These are phyloP conservation scores for Enteromius fasciolatus DNA, from an alignment of 2,797 vertebrate genomes.

Conservation along the genomic window DNA sequence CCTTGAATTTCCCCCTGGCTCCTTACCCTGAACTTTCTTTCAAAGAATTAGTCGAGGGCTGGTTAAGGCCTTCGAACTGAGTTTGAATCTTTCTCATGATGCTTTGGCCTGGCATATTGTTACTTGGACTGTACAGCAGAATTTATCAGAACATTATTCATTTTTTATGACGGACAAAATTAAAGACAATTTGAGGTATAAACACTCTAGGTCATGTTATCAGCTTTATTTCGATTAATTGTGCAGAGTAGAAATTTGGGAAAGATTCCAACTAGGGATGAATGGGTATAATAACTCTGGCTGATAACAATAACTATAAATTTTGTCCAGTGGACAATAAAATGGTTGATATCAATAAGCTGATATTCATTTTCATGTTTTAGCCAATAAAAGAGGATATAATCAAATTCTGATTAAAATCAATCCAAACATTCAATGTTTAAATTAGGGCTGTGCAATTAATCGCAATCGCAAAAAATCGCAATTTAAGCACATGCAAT, in stretches of 20 bases:
- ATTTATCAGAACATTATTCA: background rate
- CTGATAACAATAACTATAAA: background rate
- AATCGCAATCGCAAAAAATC: too few relatives aligned
- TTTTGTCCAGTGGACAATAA: too few relatives aligned
- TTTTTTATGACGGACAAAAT: background rate
- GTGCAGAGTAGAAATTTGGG: background rate
- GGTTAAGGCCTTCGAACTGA: slow-evolving; percentile 5
- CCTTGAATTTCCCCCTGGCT: slow-evolving; percentile 63
- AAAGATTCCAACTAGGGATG: background rate
- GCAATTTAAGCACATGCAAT: too few relatives aligned
- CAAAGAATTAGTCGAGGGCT: slow-evolving; percentile 65
- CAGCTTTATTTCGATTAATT: background rate
- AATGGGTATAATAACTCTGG: background rate
- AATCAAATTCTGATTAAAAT: too few relatives aligned
- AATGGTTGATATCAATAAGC: too few relatives aligned
- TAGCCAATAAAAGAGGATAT: too few relatives aligned
- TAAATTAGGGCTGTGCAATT: too few relatives aligned
- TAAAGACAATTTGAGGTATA: background rate
- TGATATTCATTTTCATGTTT: too few relatives aligned
- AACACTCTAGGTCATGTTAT: background rate
- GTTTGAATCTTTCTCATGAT: slow-evolving; percentile 26
- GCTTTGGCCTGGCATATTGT: slow-evolving; percentile 13
- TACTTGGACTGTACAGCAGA: background rate
- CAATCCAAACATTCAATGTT: too few relatives aligned
- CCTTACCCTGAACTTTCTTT: slow-evolving; percentile 75